These are phyloP conservation scores for Drosophila sordidula DNA, from an alignment of 2,888 invertebrate genomes.

Conservation along the genomic window DNA sequence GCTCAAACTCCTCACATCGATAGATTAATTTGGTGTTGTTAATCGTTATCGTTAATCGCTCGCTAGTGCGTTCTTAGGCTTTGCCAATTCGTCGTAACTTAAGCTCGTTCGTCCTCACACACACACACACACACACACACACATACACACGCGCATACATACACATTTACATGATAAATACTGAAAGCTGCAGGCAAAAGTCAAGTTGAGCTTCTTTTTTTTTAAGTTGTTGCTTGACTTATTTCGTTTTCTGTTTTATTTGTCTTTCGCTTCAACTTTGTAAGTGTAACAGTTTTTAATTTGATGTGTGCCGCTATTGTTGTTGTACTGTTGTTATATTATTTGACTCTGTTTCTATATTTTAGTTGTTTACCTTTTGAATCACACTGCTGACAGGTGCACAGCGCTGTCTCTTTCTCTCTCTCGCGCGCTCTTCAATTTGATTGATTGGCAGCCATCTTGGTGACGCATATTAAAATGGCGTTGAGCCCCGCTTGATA, in stretches of 20 bases:
- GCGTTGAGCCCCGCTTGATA: constrained; percentile 34
- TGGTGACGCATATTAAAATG: constrained; percentile 54
- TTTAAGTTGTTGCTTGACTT: constrained; percentile 56
- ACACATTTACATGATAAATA: constrained; percentile 11
- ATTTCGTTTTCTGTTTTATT: constrained; percentile 17
- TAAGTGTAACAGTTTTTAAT: constrained; percentile 31
- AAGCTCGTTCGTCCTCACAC: constrained; percentile 36
- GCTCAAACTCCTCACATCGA: constrained; percentile 35
- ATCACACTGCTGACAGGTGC: constrained; percentile 61
- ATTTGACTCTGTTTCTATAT: constrained; percentile 26
- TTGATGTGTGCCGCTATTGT: constrained; percentile 31
- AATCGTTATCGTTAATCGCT: constrained; percentile 58
- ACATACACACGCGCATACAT: constrained; percentile 3
- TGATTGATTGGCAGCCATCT: constrained; percentile 71
- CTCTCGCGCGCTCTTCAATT: constrained; percentile 38
- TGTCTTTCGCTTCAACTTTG: constrained; percentile 7
- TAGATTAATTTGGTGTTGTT: constrained; percentile 65
- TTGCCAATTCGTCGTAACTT: constrained; percentile 26
- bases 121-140: constrained; percentile 10
- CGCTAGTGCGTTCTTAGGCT: constrained; percentile 26
- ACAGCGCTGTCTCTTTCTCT: constrained; percentile 22
- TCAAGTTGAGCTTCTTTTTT: constrained; percentile 56
- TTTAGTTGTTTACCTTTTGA: constrained; percentile 64
- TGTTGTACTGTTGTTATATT: constrained; percentile 29
- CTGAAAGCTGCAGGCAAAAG: constrained; percentile 31